Evolutionary conservation across 1,140 invertebrate genomes (phyloP).

Genomic region (Agrypnia vestita): DNA sequence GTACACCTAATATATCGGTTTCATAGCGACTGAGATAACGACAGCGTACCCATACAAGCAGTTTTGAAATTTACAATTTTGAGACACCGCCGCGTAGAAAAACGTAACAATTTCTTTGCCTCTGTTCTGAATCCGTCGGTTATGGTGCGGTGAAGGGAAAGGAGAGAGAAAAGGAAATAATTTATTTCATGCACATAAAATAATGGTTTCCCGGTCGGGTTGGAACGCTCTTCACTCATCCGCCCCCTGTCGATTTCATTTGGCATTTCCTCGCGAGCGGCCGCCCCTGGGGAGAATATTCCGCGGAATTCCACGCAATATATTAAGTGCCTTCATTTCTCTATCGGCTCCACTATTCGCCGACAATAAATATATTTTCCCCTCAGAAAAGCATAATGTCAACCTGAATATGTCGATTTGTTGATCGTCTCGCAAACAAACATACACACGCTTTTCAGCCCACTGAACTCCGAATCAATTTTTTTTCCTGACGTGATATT

Average conservation of each 20-base stretch:
- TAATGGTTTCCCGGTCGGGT: constrained; percentile 36
- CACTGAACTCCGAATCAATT: too few species aligned
- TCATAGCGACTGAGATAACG: too few species aligned
- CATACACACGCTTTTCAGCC: too few species aligned
- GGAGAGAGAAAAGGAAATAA: constrained; percentile 8
- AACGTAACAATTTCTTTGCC: neutral
- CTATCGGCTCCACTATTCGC: neutral
- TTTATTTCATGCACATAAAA: constrained; percentile 36
- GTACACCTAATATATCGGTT: too few species aligned
- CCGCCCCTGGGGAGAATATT: constrained; percentile 36
- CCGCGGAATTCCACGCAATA: constrained; percentile 10
- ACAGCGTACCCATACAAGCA: too few species aligned
- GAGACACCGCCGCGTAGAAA: neutral
- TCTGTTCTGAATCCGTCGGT: neutral
- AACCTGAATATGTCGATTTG: too few species aligned
- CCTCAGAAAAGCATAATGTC: too few species aligned
- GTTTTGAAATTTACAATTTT: too few species aligned
- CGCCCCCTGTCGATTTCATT: constrained; percentile 43
- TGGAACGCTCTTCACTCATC: constrained; percentile 29
- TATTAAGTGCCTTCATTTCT: constrained; percentile 27
- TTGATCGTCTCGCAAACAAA: too few species aligned
- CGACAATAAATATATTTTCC: too few species aligned
- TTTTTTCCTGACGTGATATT: too few species aligned
- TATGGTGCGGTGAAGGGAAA: neutral
- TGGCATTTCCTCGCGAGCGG: constrained; percentile 30